Evolutionary conservation across 2,113 vertebrate genomes (phyloP).

Genomic region (Semicossyphus pulcher): DNA sequence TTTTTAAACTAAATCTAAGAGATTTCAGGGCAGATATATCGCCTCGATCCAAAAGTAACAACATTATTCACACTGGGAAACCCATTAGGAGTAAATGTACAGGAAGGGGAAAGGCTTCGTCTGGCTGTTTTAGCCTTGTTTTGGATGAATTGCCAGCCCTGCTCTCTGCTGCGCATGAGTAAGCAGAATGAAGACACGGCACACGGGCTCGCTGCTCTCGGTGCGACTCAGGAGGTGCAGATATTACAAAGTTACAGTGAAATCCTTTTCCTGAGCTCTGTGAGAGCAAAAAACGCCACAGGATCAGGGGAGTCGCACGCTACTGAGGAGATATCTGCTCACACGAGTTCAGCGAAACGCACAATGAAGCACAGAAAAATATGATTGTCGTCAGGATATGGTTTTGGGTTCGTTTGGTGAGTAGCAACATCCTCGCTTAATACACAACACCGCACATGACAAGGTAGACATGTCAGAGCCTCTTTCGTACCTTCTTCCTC

Average conservation of each 20-base stretch:
- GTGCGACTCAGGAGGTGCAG: conserved; percentile 47
- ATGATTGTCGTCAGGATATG: conserved; percentile 71
- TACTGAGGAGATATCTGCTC: conserved; percentile 26
- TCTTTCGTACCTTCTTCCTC: conserved; percentile 1
- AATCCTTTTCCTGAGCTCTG: conserved; percentile 61
- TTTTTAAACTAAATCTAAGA: conserved; percentile 46
- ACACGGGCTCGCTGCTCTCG: conserved; percentile 42
- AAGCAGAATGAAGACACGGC: conserved; percentile 50
- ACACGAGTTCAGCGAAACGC: conserved; percentile 40
- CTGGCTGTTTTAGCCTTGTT: conserved; percentile 42
- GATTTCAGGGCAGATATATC: conserved; percentile 37
- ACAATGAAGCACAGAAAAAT: conserved; percentile 42
- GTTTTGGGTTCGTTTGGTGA: conserved; percentile 30
- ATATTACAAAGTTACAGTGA: conserved; percentile 49
- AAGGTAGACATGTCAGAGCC: conserved; percentile 14
- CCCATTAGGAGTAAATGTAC: conserved; percentile 50
- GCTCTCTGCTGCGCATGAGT: conserved; percentile 47
- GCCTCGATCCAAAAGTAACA: conserved; percentile 49
- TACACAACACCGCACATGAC: conserved; percentile 38
- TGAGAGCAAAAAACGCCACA: conserved; percentile 45
- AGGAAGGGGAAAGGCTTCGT: conserved; percentile 33
- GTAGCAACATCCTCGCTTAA: conserved; percentile 33
- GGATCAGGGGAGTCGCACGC: conserved; percentile 35
- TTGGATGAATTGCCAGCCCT: conserved; percentile 47
- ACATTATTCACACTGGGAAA: conserved; percentile 41